Conservation (phyloP, 2,797 vertebrate genomes). For the Scarus forsteni region DNA sequence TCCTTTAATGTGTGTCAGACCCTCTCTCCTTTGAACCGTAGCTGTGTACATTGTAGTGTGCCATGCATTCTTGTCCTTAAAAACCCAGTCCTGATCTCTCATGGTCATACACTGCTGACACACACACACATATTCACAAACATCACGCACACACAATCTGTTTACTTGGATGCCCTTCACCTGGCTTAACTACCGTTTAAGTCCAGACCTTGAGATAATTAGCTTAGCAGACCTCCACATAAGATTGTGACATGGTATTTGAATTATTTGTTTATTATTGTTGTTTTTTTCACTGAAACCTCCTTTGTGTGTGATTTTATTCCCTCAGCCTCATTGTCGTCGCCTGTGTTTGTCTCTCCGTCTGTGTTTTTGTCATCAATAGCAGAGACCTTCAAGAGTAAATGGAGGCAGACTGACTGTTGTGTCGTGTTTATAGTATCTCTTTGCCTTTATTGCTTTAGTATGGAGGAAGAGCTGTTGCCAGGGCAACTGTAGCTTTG, state of each 20-base stretch:
- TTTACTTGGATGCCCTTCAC: slow-evolving; percentile 53
- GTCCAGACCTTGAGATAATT: slow-evolving; percentile 59
- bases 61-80: slow-evolving; percentile 49
- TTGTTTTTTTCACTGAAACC: slow-evolving; percentile 15
- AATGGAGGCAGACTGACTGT: slow-evolving; percentile 70
- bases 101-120: slow-evolving; percentile 15
- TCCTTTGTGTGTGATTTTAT: slow-evolving; percentile 48
- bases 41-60: slow-evolving; percentile 19
- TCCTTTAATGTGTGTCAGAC: slow-evolving; percentile 51
- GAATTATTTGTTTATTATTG: slow-evolving; percentile 14
- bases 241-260: slow-evolving; percentile 44
- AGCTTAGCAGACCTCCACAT: slow-evolving; percentile 33
- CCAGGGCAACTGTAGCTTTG: slow-evolving; percentile 82
- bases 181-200: slow-evolving; percentile 52
- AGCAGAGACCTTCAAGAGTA: slow-evolving; percentile 65
- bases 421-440: slow-evolving; percentile 79
- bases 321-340: slow-evolving; percentile 42
- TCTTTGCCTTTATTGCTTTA: slow-evolving; percentile 80
- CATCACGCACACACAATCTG: slow-evolving; percentile 22
- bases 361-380: slow-evolving; percentile 67
- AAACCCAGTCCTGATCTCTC: slow-evolving; percentile 48
- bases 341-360: slow-evolving; percentile 67
- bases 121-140: slow-evolving; percentile 12
- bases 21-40: slow-evolving; percentile 36
- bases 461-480: slow-evolving; percentile 79